phyloP scores from a whole-genome alignment of 2,797 vertebrate genomes.

The Enteromius fasciolatus region DNA sequence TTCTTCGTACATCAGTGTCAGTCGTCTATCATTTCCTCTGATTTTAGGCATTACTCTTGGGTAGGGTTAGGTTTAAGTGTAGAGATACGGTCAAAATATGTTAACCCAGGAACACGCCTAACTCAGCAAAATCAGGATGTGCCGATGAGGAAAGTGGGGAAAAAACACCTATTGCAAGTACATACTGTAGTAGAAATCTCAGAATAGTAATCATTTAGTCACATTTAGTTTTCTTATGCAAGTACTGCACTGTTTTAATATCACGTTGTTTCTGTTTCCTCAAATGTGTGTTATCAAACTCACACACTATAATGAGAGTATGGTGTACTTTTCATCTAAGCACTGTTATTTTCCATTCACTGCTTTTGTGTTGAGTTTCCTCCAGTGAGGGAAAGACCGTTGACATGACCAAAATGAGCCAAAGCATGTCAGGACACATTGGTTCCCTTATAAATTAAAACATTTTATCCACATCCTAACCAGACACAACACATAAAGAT shows the following conservation, averaged over 20 bases:
- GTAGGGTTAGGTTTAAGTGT: no score
- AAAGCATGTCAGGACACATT: background rate
- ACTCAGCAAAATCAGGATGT: no score
- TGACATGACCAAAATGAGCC: conserved; percentile 24
- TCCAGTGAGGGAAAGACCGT: conserved; percentile 48
- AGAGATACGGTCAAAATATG: no score
- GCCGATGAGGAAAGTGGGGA: background rate
- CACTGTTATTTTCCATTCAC: conserved; percentile 71
- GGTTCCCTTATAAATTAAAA: background rate
- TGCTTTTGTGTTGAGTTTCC: conserved; percentile 66
- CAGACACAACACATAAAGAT: background rate
- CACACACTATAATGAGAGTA: conserved; percentile 61
- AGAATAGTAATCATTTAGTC: background rate
- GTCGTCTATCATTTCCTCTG: no score
- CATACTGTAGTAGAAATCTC: background rate
- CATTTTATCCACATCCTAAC: background rate
- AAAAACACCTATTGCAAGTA: background rate
- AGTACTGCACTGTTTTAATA: background rate
- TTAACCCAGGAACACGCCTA: no score
- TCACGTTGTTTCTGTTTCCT: conserved; percentile 47
- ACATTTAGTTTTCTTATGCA: background rate
- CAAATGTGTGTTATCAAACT: conserved; percentile 49
- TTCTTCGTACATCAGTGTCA: no score
- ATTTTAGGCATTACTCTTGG: no score
- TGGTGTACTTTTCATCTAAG: conserved; percentile 66